Evolutionary conservation across 2,113 vertebrate species (phyloP).

Genomic region (Oncorhynchus kisutch): DNA sequence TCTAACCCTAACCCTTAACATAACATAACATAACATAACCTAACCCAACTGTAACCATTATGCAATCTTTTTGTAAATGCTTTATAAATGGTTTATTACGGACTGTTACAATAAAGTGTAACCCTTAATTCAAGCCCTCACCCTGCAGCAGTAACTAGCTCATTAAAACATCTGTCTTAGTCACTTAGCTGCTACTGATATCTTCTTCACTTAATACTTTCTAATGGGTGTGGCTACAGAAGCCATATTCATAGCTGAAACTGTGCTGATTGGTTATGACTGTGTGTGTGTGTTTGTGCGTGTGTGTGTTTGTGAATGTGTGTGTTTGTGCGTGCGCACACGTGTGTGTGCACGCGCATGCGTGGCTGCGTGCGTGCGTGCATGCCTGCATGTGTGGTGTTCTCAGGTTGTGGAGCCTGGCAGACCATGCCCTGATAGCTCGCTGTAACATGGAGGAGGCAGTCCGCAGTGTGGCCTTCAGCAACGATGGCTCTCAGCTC

Average conservation of each 20-base stretch:
- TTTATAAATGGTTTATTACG: no score
- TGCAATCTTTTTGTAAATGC: no score
- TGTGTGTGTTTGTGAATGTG: neutral
- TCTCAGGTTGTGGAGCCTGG: constrained; percentile 2
- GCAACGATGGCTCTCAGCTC: constrained; percentile 84
- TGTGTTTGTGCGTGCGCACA: neutral
- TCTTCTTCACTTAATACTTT: neutral
- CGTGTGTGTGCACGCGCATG: neutral
- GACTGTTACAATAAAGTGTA: no score
- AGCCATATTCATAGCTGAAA: neutral
- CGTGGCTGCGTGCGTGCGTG: neutral
- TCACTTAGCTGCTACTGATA: neutral
- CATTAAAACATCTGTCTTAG: neutral
- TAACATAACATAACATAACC: no score
- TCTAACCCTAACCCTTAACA: no score
- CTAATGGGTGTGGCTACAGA: neutral
- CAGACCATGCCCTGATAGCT: constrained; percentile 47
- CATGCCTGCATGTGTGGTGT: neutral
- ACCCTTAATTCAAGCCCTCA: neutral
- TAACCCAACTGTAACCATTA: no score
- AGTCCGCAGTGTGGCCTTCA: constrained; percentile 83
- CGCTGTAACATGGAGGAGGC: constrained; percentile 91
- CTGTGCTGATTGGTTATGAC: neutral
- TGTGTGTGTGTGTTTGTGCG: neutral
- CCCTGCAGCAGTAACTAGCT: neutral